phyloP scores from a whole-genome alignment of 1,140 invertebrate species.

The Aphidius gifuensis region DNA sequence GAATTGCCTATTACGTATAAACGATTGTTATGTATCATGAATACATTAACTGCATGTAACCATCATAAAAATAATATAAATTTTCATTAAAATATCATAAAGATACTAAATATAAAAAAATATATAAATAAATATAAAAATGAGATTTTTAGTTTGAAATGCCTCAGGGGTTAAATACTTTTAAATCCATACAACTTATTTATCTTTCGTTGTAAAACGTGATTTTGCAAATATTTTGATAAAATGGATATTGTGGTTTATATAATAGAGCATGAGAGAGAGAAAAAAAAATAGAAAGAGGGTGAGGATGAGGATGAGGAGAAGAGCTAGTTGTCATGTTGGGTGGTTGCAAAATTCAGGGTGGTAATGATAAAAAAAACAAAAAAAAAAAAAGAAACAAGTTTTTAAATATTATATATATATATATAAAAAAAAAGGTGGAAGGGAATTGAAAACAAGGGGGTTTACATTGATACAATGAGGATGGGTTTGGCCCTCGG shows the following conservation, averaged over 20 bases:
- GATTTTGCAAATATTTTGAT: not conserved
- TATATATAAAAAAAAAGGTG: not conserved
- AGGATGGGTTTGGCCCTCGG: not conserved
- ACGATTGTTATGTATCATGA: conserved; percentile 38
- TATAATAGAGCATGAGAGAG: too few relatives aligned
- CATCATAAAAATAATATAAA: conserved; percentile 39
- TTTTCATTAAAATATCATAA: conserved; percentile 1
- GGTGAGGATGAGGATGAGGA: too few relatives aligned
- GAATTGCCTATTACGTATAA: conserved; percentile 55
- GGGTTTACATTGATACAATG: not conserved
- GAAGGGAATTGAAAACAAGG: not conserved
- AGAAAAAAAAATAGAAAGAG: too few relatives aligned
- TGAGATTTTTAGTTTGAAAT: too few relatives aligned
- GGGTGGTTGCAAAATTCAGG: too few relatives aligned
- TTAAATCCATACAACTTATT: too few relatives aligned
- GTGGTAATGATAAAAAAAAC: not conserved
- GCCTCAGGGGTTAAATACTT: too few relatives aligned
- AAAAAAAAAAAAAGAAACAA: not conserved
- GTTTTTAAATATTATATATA: too few relatives aligned
- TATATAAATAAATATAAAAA: not conserved
- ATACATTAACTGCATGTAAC: conserved; percentile 13
- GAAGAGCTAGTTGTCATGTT: too few relatives aligned
- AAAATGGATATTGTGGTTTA: too few relatives aligned
- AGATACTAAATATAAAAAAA: not conserved
- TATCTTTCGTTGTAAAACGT: too few relatives aligned